A percentile compares a stretch with the other conserved stretches of the same genome.
These are phyloP conservation scores for Ceryle rudis DNA, from an alignment of 2,797 vertebrate genomes.

Conservation along the genomic window DNA sequence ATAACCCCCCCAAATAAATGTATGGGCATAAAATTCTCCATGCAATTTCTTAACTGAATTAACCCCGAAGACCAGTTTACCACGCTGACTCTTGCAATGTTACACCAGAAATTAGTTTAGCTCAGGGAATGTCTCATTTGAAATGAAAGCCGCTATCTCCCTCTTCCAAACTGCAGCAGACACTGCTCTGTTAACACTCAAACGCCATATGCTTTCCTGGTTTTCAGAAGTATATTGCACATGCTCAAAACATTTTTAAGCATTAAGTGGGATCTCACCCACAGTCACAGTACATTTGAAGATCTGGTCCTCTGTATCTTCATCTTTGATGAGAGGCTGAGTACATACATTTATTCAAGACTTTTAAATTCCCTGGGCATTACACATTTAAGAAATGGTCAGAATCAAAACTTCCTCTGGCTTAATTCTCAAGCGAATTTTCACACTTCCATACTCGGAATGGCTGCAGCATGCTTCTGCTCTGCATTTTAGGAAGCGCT, in stretches of 20 bases:
- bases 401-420: neutral
- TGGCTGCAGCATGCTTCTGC: neutral
- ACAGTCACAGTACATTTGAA: neutral
- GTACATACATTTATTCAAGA: neutral
- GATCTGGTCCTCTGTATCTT: neutral
- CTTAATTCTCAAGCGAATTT: conserved; percentile 6
- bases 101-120: neutral
- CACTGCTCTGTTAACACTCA: neutral
- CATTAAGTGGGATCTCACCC: neutral
- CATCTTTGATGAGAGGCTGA: neutral
- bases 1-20: neutral
- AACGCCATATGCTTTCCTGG: neutral
- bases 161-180: neutral
- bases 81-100: neutral
- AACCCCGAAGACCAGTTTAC: neutral
- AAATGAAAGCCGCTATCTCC: neutral
- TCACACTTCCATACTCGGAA: neutral
- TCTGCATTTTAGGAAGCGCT: neutral
- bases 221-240: neutral
- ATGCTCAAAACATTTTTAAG: neutral
- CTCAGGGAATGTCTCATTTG: neutral
- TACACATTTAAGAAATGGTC: neutral
- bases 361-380: neutral
- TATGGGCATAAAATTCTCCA: neutral
- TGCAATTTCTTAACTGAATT: neutral